These are phyloP conservation scores for Himalopsyche kuldschensis DNA, from an alignment of 2,888 invertebrate species.

Conservation along the genomic window DNA sequence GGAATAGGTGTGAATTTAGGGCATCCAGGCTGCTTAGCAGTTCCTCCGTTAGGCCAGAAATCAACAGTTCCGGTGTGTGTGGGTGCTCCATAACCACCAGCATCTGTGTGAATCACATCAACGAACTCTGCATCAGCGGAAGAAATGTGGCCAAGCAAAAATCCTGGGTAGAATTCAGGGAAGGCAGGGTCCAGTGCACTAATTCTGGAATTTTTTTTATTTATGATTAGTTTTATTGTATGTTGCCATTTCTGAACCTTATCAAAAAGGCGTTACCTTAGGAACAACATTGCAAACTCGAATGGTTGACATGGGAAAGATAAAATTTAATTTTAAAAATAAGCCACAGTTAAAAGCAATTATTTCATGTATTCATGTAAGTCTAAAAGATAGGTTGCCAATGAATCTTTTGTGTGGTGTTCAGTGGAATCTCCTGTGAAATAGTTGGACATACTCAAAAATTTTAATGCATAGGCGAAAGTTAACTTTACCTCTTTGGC, in stretches of 20 bases:
- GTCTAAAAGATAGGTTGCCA: too few relatives aligned
- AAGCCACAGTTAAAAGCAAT: too few relatives aligned
- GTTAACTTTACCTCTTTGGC: slow-evolving; percentile 15
- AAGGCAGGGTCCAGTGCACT: slow-evolving; percentile 65
- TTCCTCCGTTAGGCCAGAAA: slow-evolving; percentile 66
- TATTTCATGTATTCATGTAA: too few relatives aligned
- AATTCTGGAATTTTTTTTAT: slow-evolving; percentile 48
- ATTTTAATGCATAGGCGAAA: too few relatives aligned
- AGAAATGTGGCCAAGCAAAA: slow-evolving; percentile 56
- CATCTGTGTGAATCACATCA: slow-evolving; percentile 72
- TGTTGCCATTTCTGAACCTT: too few relatives aligned
- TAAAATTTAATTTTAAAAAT: too few relatives aligned
- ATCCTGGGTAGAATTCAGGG: slow-evolving; percentile 60
- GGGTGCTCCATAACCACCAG: slow-evolving; percentile 63
- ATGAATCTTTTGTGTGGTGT: too few relatives aligned
- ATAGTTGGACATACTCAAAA: too few relatives aligned
- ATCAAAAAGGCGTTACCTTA: too few relatives aligned
- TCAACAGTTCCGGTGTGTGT: slow-evolving; percentile 61
- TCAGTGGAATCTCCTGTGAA: too few relatives aligned
- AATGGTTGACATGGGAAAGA: too few relatives aligned
- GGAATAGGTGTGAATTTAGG: slow-evolving; percentile 57
- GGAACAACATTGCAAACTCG: too few relatives aligned
- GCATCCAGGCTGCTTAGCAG: slow-evolving; percentile 63
- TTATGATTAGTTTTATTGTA: neutral
- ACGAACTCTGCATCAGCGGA: slow-evolving; percentile 62